Percentiles rank a stretch among this genome's conserved stretches.
Evolutionary conservation across 1,140 invertebrate genomes (phyloP).

Genomic region (Streblospio benedicti): DNA sequence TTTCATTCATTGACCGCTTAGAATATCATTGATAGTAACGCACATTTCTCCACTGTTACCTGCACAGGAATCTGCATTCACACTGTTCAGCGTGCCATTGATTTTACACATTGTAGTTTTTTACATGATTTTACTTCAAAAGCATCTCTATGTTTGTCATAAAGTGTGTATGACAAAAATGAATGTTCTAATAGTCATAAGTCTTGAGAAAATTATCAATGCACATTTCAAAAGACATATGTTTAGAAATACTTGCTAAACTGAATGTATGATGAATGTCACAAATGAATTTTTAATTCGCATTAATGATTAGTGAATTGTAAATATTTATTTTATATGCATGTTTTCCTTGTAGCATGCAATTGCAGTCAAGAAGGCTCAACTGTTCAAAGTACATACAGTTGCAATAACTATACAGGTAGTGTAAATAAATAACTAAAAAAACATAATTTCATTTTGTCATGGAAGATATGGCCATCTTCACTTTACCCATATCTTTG

Average conservation of each 20-base stretch:
- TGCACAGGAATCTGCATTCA: background rate
- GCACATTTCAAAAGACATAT: too few relatives aligned
- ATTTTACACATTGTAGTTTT: background rate
- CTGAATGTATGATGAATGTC: background rate
- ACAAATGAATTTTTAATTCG: background rate
- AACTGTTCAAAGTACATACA: background rate
- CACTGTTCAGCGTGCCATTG: too few relatives aligned
- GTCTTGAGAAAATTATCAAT: too few relatives aligned
- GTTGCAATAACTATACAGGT: constrained; percentile 12
- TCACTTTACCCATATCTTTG: too few relatives aligned
- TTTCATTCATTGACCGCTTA: background rate
- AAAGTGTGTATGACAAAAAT: background rate
- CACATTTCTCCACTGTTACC: background rate
- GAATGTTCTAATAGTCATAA: too few relatives aligned
- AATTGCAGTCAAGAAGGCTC: constrained; percentile 12
- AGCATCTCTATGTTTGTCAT: background rate
- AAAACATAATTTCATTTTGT: too few relatives aligned
- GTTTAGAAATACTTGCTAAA: too few relatives aligned
- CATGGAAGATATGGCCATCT: too few relatives aligned
- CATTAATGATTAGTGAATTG: background rate
- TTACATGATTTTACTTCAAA: background rate
- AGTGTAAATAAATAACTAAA: too few relatives aligned
- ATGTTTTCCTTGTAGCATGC: constrained; percentile 7
- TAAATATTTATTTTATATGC: background rate
- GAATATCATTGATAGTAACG: too few relatives aligned